These are phyloP conservation scores for Solen grandis DNA, from an alignment of 1,140 invertebrate species.

Conservation along the genomic window DNA sequence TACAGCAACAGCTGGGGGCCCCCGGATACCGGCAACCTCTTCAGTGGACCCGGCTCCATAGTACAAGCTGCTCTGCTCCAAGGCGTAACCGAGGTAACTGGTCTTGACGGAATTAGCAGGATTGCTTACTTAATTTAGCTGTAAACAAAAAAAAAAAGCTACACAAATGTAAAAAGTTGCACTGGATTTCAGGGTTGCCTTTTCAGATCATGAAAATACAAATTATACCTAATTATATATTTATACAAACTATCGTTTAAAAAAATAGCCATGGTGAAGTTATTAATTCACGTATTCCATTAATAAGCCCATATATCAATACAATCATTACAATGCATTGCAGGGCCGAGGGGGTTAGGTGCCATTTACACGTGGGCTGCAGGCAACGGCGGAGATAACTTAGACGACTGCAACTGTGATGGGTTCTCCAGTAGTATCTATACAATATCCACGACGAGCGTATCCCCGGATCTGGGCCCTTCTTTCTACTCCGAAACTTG, in stretches of 20 bases:
- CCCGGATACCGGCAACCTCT: not conserved
- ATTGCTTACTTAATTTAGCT: too few species aligned
- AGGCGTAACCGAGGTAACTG: not conserved
- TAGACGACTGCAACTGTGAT: conserved; percentile 79
- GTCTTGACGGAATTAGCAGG: too few species aligned
- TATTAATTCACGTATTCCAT: too few species aligned
- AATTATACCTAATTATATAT: too few species aligned
- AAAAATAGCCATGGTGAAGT: too few species aligned
- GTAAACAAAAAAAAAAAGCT: too few species aligned
- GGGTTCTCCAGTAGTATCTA: conserved; percentile 78
- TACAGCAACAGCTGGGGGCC: not conserved
- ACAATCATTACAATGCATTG: too few species aligned
- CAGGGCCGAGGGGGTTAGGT: conserved; percentile 78
- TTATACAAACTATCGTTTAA: too few species aligned
- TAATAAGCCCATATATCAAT: too few species aligned
- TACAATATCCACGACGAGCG: conserved; percentile 74
- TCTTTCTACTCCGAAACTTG: conserved; percentile 77
- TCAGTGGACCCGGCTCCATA: not conserved
- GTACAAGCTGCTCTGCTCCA: not conserved
- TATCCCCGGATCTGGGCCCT: conserved; percentile 63
- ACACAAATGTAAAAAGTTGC: too few species aligned
- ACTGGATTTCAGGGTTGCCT: too few species aligned
- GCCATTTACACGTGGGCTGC: conserved; percentile 80
- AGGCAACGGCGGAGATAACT: conserved; percentile 77
- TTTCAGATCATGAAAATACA: too few species aligned